Percentiles rank a stretch among this genome's conserved stretches.
Conservation (phyloP, 2,888 invertebrate genomes). For the Conops quadrifasciatus region DNA sequence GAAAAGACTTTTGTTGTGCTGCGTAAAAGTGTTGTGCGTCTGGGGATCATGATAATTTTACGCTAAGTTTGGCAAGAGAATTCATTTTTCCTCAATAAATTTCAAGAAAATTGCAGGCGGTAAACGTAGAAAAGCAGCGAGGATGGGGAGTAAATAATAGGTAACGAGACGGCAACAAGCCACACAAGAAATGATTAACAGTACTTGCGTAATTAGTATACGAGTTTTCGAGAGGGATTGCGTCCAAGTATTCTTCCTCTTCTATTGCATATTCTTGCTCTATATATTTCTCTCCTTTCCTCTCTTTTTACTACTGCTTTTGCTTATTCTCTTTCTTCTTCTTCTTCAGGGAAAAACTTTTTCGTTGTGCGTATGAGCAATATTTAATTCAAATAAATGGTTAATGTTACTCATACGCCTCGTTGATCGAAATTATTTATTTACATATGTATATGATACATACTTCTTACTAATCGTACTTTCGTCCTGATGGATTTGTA, state of each 20-base stretch:
- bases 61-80: constrained; percentile 42
- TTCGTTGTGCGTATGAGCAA: background rate
- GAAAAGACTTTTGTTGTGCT: background rate
- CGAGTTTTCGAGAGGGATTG: background rate
- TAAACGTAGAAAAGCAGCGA: background rate
- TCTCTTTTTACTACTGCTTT: background rate
- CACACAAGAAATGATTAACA: background rate
- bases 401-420: constrained; percentile 9
- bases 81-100: constrained; percentile 18
- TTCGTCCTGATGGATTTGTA: too few relatives aligned
- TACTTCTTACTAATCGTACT: too few relatives aligned
- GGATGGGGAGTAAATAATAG: too few relatives aligned
- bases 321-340: too few relatives aligned
- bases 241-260: background rate
- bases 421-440: background rate
- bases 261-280: background rate
- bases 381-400: background rate
- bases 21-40: background rate
- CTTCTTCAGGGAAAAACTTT: background rate
- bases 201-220: constrained; percentile 22
- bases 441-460: too few relatives aligned
- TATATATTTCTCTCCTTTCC: background rate
- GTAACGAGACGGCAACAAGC: too few relatives aligned
- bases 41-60: constrained; percentile 45
- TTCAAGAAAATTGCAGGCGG: too few relatives aligned